phyloP scores from a whole-genome alignment of 2,113 vertebrate genomes.

The Macquaria ambigua region DNA sequence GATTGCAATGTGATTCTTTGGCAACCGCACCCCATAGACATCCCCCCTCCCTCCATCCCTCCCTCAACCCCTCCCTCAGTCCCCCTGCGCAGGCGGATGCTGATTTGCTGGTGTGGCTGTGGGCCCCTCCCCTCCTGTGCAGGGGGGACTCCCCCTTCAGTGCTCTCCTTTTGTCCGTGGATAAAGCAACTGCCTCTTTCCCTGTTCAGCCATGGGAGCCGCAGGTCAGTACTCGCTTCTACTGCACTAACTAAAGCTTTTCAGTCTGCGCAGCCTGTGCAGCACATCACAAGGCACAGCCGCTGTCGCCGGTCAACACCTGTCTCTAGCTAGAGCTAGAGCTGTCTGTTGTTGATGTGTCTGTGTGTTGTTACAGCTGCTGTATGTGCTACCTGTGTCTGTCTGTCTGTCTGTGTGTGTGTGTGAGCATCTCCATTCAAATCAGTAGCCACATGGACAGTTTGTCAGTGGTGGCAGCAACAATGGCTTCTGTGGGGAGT shows the following conservation, averaged over 20 bases:
- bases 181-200: constrained; percentile 85
- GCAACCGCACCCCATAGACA: constrained; percentile 71
- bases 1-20: constrained; percentile 72
- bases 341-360: constrained; percentile 41
- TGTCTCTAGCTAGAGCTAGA: constrained; percentile 30
- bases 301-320: constrained; percentile 54
- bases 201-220: constrained; percentile 85
- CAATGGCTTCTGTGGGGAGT: constrained; percentile 43
- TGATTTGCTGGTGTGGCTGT: constrained; percentile 73
- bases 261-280: constrained; percentile 39
- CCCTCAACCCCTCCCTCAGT: constrained; percentile 1
- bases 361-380: constrained; percentile 38
- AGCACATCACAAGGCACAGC: constrained; percentile 42
- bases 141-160: constrained; percentile 60
- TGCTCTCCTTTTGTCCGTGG: constrained; percentile 84
- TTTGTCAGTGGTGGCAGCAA: constrained; percentile 27
- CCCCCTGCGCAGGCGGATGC: constrained; percentile 40
- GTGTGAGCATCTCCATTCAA: constrained; percentile 63
- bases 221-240: constrained; percentile 85
- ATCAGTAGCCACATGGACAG: constrained; percentile 43
- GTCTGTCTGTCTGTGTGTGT: constrained; percentile 22
- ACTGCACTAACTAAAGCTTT: constrained; percentile 69
- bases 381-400: constrained; percentile 56
- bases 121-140: constrained; percentile 71
- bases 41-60: constrained; percentile 5